Base-by-base conservation (phyloP, 2,888 invertebrate genomes). In the Odontothrips loti region DNA sequence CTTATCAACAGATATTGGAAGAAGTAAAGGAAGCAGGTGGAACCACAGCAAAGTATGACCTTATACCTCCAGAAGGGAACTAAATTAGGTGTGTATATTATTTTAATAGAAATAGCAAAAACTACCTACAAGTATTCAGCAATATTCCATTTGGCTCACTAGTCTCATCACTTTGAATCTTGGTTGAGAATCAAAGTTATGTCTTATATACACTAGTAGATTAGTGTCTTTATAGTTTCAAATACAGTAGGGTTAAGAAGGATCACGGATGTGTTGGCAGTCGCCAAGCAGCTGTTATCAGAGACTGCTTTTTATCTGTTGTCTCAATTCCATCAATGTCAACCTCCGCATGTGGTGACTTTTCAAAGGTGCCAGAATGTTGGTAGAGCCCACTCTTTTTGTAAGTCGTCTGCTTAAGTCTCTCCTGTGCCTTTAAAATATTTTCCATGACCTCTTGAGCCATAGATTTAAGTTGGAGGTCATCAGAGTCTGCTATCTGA, bases 1-100 rank as follows among this genome's bases (percentile, higher is more conserved):
- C 87, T 29, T 86, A 88, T 9, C 83, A 84, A 48, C 87, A 89
- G 83, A 85, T 91, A n/a, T 86, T 90, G 15, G 84, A 86, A 23
- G 88, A 89, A 85, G 84, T 91, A 1, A 85, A 88, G 81, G 83
- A 84, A 27, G 85, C 87, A 75, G 90, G 90, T 11, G 90, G 90
- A 0, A 84, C 86, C n/a, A 89, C 89, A 10, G 87, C 87, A 48
- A 89, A 90, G 85, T 91, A 90, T 84, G 87, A 88, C 82, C 86
- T 91, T 11, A 84, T 87, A 27, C 85, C 86, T 81, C 88, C 88
- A 43, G 47, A 48, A 43, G 20, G 12, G 4, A n/a, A n/a, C 23
- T 27, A 51, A 47, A 75, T 27, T 43, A 43, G 34, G 34, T 43
- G 34, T 43, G 34, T 43, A 43, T 43, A 43, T 43, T 43, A 4